Conservation (phyloP, 1,140 invertebrate species). For the Zaprionus vittiger region DNA sequence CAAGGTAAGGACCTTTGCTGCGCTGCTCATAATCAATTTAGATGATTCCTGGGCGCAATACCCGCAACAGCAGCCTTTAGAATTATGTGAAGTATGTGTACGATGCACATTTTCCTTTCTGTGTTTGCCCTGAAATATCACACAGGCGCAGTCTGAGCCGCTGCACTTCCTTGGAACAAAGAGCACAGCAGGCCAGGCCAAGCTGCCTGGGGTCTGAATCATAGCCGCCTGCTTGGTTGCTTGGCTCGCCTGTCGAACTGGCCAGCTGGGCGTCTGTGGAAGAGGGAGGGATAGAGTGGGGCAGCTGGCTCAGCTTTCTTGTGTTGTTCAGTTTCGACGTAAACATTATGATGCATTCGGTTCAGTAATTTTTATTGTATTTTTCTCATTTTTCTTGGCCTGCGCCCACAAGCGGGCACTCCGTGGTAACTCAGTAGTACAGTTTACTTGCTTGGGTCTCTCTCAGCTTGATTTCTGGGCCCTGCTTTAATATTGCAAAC, state of each 20-base stretch:
- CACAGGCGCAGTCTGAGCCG: slow-evolving; percentile 6
- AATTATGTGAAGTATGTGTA: slow-evolving; percentile 56
- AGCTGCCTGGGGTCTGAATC: slow-evolving; percentile 58
- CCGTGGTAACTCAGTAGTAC: slow-evolving; percentile 17
- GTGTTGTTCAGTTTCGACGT: slow-evolving; percentile 78
- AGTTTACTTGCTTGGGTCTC: slow-evolving; percentile 40
- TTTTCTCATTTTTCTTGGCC: slow-evolving; percentile 59
- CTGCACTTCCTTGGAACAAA: slow-evolving; percentile 61
- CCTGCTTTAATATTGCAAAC: slow-evolving; percentile 69
- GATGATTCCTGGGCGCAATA: slow-evolving; percentile 35
- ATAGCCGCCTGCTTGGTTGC: slow-evolving; percentile 33
- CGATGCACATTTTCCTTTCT: slow-evolving; percentile 50
- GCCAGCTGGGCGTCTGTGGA: background rate
- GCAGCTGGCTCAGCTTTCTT: slow-evolving; percentile 54
- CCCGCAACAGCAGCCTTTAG: slow-evolving; percentile 26
- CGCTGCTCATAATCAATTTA: slow-evolving; percentile 72
- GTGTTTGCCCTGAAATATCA: slow-evolving; percentile 24
- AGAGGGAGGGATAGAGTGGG: no score
- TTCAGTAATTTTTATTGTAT: slow-evolving; percentile 83
- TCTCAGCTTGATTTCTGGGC: slow-evolving; percentile 42
- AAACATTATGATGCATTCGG: slow-evolving; percentile 83
- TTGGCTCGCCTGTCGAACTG: slow-evolving; percentile 11
- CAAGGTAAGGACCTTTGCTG: background rate
- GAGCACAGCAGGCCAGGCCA: slow-evolving; percentile 32
- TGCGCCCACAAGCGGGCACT: slow-evolving; percentile 34